Evolutionary conservation across 1,140 invertebrate species (phyloP).

Genomic region (Drosophila auraria): DNA sequence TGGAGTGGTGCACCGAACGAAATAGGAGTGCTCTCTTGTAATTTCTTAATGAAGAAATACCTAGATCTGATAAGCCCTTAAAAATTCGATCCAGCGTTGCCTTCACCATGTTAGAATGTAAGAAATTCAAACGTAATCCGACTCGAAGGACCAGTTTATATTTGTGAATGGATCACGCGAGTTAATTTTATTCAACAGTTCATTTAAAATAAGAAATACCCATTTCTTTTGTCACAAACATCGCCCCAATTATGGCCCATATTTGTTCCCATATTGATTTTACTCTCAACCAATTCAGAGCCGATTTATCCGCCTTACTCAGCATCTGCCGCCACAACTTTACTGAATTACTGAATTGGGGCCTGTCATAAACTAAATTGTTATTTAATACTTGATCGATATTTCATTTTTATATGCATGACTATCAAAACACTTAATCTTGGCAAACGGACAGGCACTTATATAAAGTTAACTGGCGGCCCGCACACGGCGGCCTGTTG

Average conservation of each 20-base stretch:
- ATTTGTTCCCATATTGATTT: slow-evolving; percentile 14
- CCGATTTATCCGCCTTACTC: slow-evolving; percentile 24
- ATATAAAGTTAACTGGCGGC: slow-evolving; percentile 71
- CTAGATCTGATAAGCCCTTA: background rate
- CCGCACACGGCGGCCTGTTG: slow-evolving; percentile 25
- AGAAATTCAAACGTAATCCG: no score
- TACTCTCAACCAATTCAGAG: slow-evolving; percentile 12
- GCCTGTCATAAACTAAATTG: slow-evolving; percentile 80
- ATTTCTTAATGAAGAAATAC: background rate
- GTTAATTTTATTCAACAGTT: no score
- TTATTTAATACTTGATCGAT: slow-evolving; percentile 84
- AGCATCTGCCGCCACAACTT: slow-evolving; percentile 39
- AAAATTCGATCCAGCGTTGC: no score
- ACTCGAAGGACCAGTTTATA: no score
- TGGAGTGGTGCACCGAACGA: background rate
- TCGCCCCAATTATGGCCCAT: background rate
- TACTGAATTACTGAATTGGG: slow-evolving; percentile 52
- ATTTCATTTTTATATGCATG: slow-evolving; percentile 84
- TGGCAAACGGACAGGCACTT: slow-evolving; percentile 73
- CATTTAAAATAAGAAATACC: background rate
- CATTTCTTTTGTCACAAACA: slow-evolving; percentile 6
- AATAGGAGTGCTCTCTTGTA: background rate
- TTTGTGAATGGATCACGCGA: no score
- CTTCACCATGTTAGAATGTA: no score
- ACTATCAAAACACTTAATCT: slow-evolving; percentile 82